Evolutionary conservation across 2,113 vertebrate species (phyloP).

Genomic region (Shinisaurus crocodilurus): DNA sequence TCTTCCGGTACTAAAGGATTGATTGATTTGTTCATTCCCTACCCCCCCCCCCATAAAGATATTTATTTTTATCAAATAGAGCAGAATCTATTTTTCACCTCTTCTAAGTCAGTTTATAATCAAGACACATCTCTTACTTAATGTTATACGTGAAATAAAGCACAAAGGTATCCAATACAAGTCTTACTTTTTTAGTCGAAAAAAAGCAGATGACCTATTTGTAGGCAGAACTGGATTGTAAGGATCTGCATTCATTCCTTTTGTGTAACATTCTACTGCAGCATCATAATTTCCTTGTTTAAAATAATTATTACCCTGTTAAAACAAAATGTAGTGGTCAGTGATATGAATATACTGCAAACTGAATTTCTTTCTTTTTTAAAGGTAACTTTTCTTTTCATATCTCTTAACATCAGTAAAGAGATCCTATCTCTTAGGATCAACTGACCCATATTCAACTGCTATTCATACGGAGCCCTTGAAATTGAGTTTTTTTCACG

Average conservation of each 20-base stretch:
- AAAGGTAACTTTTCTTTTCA: not conserved
- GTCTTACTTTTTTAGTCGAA: conserved; percentile 90
- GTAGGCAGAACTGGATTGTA: conserved; percentile 92
- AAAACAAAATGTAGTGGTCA: not conserved
- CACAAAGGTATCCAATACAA: not conserved
- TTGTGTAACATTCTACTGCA: conserved; percentile 92
- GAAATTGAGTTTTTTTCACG: not conserved
- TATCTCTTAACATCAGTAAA: not conserved
- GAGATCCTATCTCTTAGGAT: not conserved
- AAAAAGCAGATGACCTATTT: conserved; percentile 91
- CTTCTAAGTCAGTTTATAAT: not conserved
- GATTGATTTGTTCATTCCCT: not conserved
- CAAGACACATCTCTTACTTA: not conserved
- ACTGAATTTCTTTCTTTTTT: not conserved
- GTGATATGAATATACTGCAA: conserved; percentile 17
- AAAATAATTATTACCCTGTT: conserved; percentile 90
- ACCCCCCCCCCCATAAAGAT: not conserved
- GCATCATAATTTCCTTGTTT: conserved; percentile 91
- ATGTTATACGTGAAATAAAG: not conserved
- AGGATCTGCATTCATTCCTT: conserved; percentile 91
- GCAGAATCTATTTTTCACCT: too few relatives aligned
- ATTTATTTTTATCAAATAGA: not conserved
- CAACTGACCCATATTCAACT: not conserved
- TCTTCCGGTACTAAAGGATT: not conserved
- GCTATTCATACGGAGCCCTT: not conserved